These are phyloP conservation scores for Microtus oregoni DNA, from an alignment of 2,113 vertebrate species.

Conservation along the genomic window DNA sequence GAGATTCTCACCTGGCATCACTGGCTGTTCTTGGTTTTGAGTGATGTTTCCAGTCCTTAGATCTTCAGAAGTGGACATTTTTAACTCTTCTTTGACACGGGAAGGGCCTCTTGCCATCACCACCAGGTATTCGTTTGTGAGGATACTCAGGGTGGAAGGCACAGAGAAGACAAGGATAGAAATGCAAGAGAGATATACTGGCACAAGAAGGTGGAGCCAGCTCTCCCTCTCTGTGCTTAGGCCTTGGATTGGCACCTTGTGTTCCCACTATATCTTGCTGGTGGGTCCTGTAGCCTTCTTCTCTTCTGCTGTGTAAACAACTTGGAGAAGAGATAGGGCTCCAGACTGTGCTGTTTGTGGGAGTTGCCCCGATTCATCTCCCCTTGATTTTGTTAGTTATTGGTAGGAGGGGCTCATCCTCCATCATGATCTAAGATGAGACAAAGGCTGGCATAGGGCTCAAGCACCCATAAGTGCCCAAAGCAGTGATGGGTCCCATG, in stretches of 20 bases:
- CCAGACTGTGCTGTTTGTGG: neutral
- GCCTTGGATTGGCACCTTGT: conserved; percentile 19
- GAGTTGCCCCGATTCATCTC: neutral
- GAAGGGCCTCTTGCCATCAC: neutral
- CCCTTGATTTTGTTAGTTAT: neutral
- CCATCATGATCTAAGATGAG: neutral
- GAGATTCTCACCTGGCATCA: conserved; percentile 45
- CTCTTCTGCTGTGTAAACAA: conserved; percentile 62
- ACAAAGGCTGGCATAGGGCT: neutral
- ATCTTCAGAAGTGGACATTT: neutral
- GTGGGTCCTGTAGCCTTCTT: neutral
- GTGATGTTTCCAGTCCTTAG: neutral
- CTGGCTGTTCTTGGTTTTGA: neutral
- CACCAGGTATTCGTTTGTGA: neutral
- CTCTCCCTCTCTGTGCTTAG: neutral
- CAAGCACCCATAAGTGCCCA: neutral
- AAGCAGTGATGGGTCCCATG: neutral
- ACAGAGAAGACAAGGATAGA: neutral
- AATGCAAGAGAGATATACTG: neutral
- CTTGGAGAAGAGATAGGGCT: conserved; percentile 19
- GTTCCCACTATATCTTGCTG: conserved; percentile 59
- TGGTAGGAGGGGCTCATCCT: neutral
- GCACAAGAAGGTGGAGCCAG: neutral
- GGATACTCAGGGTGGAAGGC: neutral
- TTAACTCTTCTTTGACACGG: neutral